A percentile compares a stretch with the other conserved stretches of the same genome.
These are phyloP conservation scores for Chondrosia reniformis DNA, from an alignment of 37 sponge, comb jelly and placozoan species.

Conservation along the genomic window DNA sequence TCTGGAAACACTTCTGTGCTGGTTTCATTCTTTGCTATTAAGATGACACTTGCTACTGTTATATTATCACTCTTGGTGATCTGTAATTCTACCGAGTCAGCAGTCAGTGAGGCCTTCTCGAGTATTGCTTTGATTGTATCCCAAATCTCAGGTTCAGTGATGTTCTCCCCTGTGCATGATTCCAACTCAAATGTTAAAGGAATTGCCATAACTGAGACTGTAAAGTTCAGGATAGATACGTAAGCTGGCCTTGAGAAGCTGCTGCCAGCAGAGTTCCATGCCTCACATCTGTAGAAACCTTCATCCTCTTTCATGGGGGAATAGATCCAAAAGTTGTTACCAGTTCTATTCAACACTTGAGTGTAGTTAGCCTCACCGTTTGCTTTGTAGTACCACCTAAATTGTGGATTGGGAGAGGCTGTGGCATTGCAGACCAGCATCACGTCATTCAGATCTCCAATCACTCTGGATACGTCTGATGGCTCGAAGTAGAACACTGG, in stretches of 20 bases:
- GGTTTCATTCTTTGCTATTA: not conserved
- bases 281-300: constrained; percentile 22
- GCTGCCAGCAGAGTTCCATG: constrained; percentile 14
- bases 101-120: no score
- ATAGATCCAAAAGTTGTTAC: not conserved
- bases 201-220: not conserved
- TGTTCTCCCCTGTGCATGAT: not conserved
- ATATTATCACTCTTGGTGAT: not conserved
- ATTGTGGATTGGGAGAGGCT: constrained; percentile 5
- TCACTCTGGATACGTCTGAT: not conserved
- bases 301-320: not conserved
- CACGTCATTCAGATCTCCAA: not conserved
- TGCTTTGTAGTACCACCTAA: constrained; percentile 11
- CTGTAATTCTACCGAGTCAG: not conserved
- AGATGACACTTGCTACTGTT: not conserved
- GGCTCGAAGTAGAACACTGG: constrained; percentile 18
- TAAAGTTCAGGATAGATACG: not conserved
- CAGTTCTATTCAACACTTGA: not conserved
- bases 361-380: not conserved
- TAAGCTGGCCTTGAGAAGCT: not conserved
- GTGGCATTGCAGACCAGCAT: not conserved
- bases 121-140: no score
- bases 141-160: not conserved
- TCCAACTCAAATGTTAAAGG: not conserved
- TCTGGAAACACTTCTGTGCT: constrained; percentile 1